Evolutionary conservation across 1,140 invertebrate species (phyloP).

Genomic region (Pygmarrhopalites habei): DNA sequence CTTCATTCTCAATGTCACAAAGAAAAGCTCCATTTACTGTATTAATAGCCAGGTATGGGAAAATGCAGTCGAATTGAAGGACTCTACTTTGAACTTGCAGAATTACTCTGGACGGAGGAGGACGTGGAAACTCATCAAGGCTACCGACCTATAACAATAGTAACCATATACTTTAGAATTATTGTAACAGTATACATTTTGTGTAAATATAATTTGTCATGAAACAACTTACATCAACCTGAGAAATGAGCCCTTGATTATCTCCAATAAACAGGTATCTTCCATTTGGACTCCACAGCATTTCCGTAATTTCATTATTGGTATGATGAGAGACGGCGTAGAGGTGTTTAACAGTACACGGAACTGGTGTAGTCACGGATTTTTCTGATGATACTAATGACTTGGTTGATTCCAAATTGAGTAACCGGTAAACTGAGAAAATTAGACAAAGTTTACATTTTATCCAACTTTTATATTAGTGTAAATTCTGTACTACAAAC

Average conservation of each 20-base stretch:
- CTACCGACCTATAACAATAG: constrained; percentile 21
- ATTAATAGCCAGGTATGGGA: constrained; percentile 31
- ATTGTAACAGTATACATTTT: not conserved
- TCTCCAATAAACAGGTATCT: constrained; percentile 35
- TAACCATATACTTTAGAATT: not conserved
- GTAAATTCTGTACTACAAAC: too few species aligned
- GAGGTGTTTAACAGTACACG: constrained; percentile 11
- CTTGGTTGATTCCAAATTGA: not conserved
- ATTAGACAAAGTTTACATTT: too few species aligned
- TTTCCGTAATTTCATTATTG: constrained; percentile 33
- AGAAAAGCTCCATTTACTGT: constrained; percentile 22
- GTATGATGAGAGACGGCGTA: constrained; percentile 26
- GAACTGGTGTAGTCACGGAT: not conserved
- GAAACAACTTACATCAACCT: constrained; percentile 28
- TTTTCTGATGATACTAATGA: not conserved
- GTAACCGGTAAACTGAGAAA: constrained; percentile 29
- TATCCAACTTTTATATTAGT: too few species aligned
- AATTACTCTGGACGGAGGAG: constrained; percentile 27
- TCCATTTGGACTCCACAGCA: constrained; percentile 38
- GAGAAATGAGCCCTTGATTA: constrained; percentile 31
- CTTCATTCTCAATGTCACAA: constrained; percentile 38
- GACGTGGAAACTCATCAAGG: constrained; percentile 32
- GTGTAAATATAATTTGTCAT: not conserved
- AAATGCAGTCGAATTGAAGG: constrained; percentile 32
- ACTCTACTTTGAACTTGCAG: constrained; percentile 23